Evolutionary conservation across 2,797 vertebrate species (phyloP), one percentile per base, ranked within the genome.

Genomic region (Balearica regulorum): DNA sequence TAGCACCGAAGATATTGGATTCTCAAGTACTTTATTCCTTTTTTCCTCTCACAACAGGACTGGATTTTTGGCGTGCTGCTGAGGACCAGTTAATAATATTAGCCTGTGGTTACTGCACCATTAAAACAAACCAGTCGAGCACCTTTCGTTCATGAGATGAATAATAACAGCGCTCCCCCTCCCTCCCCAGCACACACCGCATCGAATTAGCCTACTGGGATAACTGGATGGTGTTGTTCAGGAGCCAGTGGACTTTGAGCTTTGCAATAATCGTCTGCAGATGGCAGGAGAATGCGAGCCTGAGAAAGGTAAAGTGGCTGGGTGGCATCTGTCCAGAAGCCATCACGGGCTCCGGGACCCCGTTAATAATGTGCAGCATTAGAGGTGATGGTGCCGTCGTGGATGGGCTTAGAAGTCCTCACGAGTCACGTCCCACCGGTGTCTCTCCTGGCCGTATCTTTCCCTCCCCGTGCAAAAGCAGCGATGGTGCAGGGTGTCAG

Each of bases 11-110:
- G 77, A 68, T 41, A 79, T 7, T 55, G 61, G 83, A 90, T 86
- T 91, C 80, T 58, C 58, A 16, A 62, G 80, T 54, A n/a, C 75
- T 87, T 84, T 86, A 29, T 91, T 82, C 88, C 65, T 53, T 66
- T 66, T 64, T 33, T 61, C 82, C 76, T 82, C 75, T 75, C 70
- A 35, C 66, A 69, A 5, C 76, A 69, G 72, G 72, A 28, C 33
- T 53, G 87, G 69, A 20, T n/a, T 91, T 93, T 87, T 96, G 94
- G 93, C 83, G 5, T 10, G 54, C 43, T 71, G 57, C 71, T 79
- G 76, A 76, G 82, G 82, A n/a, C n/a, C 35, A 26, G 72, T 83
- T 49, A 21, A 64, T 76, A 55, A 73, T 64, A 93, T 33, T 85
- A 91, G 75, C 66, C 92, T 48, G 75, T 39, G 79, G 71, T 37